Percentiles rank a stretch among this genome's conserved stretches.
Evolutionary conservation across 2,113 vertebrate genomes (phyloP).

Genomic region (Falco punctatus): DNA sequence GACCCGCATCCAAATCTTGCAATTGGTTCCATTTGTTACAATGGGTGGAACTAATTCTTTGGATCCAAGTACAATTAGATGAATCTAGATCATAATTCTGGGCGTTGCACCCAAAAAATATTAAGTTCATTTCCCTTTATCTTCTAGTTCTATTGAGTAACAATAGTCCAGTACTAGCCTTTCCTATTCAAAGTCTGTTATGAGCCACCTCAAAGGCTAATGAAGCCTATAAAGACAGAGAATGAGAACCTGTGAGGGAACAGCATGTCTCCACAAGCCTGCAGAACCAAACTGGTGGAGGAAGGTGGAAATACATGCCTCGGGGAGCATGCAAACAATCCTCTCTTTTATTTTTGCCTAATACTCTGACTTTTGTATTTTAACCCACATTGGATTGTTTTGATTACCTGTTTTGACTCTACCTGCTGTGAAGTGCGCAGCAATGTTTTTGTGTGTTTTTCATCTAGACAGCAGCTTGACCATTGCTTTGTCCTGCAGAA

Average conservation of each 20-base stretch:
- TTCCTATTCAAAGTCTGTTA: not conserved
- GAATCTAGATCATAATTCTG: constrained; percentile 19
- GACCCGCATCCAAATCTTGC: constrained; percentile 21
- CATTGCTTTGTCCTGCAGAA: not conserved
- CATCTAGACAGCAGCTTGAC: not conserved
- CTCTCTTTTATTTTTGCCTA: not conserved
- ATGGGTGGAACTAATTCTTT: constrained; percentile 23
- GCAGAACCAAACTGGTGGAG: not conserved
- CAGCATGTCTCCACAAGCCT: not conserved
- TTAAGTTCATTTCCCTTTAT: not conserved
- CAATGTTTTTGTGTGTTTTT: not conserved
- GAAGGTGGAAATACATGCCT: not conserved
- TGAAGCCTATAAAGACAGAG: not conserved
- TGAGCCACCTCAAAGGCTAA: not conserved
- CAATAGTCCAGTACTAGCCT: not conserved
- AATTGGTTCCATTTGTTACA: constrained; percentile 36
- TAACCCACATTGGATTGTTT: not conserved
- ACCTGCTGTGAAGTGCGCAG: not conserved
- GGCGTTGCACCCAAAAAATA: not conserved
- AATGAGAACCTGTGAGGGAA: not conserved
- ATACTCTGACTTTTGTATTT: not conserved
- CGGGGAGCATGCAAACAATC: not conserved
- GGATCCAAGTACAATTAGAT: constrained; percentile 22
- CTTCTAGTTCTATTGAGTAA: not conserved
- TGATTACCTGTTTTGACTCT: not conserved